Conservation (phyloP, 2,113 vertebrate genomes). For the Neodontobutis hainanensis region DNA sequence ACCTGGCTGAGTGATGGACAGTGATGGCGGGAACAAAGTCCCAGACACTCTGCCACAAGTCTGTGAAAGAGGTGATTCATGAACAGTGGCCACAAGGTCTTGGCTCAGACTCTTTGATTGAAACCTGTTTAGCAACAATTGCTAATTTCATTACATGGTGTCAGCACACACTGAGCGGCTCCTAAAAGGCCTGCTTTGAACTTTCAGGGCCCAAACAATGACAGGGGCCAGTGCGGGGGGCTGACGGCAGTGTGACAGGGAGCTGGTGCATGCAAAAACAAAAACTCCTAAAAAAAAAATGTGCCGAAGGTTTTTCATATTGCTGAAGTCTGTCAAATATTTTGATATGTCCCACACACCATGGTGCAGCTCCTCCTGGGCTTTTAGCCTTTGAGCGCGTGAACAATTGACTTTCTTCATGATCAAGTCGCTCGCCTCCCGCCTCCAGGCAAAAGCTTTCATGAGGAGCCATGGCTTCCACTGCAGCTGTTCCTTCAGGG, state of each 20-base stretch:
- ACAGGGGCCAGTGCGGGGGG: conserved; percentile 86
- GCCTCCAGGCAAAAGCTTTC: conserved; percentile 94
- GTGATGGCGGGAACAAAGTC: conserved; percentile 46
- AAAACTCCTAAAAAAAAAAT: conserved; percentile 66
- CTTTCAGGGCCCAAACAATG: conserved; percentile 90
- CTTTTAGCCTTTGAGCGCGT: conserved; percentile 81
- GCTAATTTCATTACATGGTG: conserved; percentile 95
- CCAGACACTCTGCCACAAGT: conserved; percentile 55
- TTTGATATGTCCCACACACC: conserved; percentile 98
- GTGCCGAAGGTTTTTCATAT: conserved; percentile 89
- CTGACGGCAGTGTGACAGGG: conserved; percentile 88
- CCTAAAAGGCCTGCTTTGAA: conserved; percentile 92
- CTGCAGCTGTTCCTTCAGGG: conserved; percentile 87
- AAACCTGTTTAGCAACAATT: conserved; percentile 92
- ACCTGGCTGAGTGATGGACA: conserved; percentile 71
- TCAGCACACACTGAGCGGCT: conserved; percentile 91
- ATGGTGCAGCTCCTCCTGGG: conserved; percentile 95
- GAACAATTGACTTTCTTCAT: conserved; percentile 95
- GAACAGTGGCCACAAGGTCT: conserved; percentile 63
- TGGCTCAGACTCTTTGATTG: conserved; percentile 88
- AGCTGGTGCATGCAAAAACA: conserved; percentile 74
- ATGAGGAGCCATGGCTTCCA: conserved; percentile 87
- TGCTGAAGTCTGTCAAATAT: conserved; percentile 99
- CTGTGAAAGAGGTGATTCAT: conserved; percentile 72
- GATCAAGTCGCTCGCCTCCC: conserved; percentile 91